Evolutionary conservation across 1,140 invertebrate genomes (phyloP), one percentile per base, ranked within the genome.

Genomic region (Pogonus chalceus): DNA sequence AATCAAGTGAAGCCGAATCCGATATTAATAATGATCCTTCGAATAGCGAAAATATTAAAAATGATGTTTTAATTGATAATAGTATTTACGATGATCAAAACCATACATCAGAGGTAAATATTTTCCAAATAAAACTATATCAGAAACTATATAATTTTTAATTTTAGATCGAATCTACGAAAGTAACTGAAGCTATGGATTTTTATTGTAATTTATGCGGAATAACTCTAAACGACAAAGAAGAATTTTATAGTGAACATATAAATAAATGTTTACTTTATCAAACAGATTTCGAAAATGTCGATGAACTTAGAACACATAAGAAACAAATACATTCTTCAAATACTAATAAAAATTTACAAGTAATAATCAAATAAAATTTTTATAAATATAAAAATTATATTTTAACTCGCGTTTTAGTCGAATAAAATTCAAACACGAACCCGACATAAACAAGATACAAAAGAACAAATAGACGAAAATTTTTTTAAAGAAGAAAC

Each of bases 181-280:
- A 57, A 20, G 4, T 7, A 22, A 31, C 26, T 14, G 43, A 54
- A 35, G 35, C 35, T 16, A 16, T 52, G 24, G 47, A 47, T 50
- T 74, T 67, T 18, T 62, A 74, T 48, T 79, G 78, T 63, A 72
- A 72, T 21, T 72, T 78, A 49, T 80, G 78, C 61, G 72, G 73
- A 18, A 75, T 78, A 60, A 68, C 72, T 10, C 69, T 68, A 23
- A 64, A 71, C 12, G 70, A 75, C 18, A 67, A 70, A n/a, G 67
- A 62, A 22, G 72, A 64, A 56, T 60, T 78, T 24, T 78, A 72
- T 55, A 69, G 76, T 35, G 69, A 72, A 56, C 77, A 79, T 47
- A 78, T 77, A 57, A 72, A 61, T 26, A 72, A 72, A 53, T 73
- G 66, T 23, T 69, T 68, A 7, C 22, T 62, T 0, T 79, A 77